Percentiles rank a stretch among this genome's conserved stretches.
phyloP scores from a whole-genome alignment of 2,888 invertebrate genomes.

The Drosophila mercatorum region DNA sequence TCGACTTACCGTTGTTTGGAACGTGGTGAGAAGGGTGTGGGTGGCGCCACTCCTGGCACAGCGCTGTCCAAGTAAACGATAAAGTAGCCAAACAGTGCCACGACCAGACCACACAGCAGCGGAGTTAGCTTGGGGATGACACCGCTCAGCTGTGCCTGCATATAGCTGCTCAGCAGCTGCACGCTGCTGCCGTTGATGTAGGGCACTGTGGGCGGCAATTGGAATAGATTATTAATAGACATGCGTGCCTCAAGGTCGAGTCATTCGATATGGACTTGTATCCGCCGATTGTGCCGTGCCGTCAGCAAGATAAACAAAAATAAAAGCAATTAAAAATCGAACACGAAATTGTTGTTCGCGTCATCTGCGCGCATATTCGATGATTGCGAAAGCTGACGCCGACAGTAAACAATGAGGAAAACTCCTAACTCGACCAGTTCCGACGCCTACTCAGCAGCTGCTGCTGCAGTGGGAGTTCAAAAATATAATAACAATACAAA shows the following conservation, averaged over 20 bases:
- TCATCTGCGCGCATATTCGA: neutral
- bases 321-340: neutral
- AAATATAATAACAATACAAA: too few relatives aligned
- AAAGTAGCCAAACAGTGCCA: constrained; percentile 86
- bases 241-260: constrained; percentile 33
- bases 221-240: constrained; percentile 41
- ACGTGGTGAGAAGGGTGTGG: constrained; percentile 86
- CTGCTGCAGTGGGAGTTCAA: constrained; percentile 13
- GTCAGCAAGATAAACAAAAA: constrained; percentile 8
- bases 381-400: constrained; percentile 5
- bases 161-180: constrained; percentile 60
- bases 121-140: constrained; percentile 69
- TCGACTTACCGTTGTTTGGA: constrained; percentile 84
- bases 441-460: constrained; percentile 28
- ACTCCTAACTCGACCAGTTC: constrained; percentile 38
- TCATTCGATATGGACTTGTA: constrained; percentile 25
- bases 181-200: constrained; percentile 64
- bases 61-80: constrained; percentile 88
- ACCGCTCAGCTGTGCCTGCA: constrained; percentile 64
- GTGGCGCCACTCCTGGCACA: constrained; percentile 87
- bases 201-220: constrained; percentile 65
- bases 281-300: constrained; percentile 9
- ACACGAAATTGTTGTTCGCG: constrained; percentile 1
- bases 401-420: constrained; percentile 25
- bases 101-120: constrained; percentile 85